A percentile compares a stretch with the other conserved stretches of the same genome.
These are phyloP conservation scores for Gymnoscopelus braueri DNA, from an alignment of 2,797 vertebrate species.

Conservation along the genomic window DNA sequence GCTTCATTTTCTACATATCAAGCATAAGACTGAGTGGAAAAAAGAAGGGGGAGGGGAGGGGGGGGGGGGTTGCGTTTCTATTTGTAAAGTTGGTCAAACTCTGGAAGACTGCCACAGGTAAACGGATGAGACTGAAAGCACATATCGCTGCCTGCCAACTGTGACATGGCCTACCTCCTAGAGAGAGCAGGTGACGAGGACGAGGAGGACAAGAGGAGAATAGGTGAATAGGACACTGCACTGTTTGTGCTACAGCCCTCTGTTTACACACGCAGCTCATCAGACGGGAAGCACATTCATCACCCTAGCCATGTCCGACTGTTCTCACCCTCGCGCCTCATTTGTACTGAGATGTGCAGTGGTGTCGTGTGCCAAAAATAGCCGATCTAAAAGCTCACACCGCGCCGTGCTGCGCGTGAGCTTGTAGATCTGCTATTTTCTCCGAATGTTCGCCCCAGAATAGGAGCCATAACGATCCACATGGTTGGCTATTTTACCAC, in stretches of 20 bases:
- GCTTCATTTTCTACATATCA: conserved; percentile 64
- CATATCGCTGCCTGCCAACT: conserved; percentile 64
- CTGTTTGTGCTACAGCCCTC: conserved; percentile 56
- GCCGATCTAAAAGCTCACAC: too few relatives aligned
- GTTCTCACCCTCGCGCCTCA: background rate
- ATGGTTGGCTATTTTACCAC: too few relatives aligned
- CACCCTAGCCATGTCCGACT: conserved; percentile 50
- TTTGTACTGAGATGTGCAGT: background rate
- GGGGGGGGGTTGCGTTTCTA: conserved; percentile 5
- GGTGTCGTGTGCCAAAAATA: too few relatives aligned
- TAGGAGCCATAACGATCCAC: too few relatives aligned
- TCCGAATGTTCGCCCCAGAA: too few relatives aligned
- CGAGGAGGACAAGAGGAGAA: conserved; percentile 20
- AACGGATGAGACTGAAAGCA: conserved; percentile 45
- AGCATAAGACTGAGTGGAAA: conserved; percentile 17
- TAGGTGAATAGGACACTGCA: conserved; percentile 41
- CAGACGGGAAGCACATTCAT: conserved; percentile 69
- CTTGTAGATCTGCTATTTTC: too few relatives aligned
- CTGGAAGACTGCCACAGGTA: conserved; percentile 47
- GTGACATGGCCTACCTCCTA: conserved; percentile 66
- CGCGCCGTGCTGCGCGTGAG: too few relatives aligned
- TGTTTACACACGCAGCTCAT: conserved; percentile 76
- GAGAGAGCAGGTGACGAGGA: conserved; percentile 42
- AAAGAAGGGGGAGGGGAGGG: background rate
- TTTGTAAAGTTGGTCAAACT: conserved; percentile 29